Base-by-base conservation (phyloP, 2,113 vertebrate species). In the Spea bombifrons region DNA sequence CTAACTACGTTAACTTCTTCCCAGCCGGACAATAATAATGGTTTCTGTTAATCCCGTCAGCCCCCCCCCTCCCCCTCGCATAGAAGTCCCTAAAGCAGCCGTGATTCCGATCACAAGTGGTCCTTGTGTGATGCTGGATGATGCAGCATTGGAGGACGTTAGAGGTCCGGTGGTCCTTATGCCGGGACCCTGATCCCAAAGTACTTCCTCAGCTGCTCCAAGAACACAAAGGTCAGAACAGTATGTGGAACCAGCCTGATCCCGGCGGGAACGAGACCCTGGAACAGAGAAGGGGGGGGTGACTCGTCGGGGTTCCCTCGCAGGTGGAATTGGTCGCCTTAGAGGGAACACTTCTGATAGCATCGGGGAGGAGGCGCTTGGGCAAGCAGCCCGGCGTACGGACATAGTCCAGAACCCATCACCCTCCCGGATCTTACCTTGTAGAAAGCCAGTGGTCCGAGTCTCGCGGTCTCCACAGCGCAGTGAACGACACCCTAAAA, bases 361-460 rank as follows among this genome's bases (percentile, higher is more conserved):
- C n/a, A n/a, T n/a, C 30, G 30, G 30, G 30, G 30, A 30, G 30
- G 30, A 30, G 30, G 30, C 30, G 30, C 30, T 30, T 30, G 30
- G 30, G 30, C 30, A 30, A 30, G 30, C 30, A 30, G 30, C 30
- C 30, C 30, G 30, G 30, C 1, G 30, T 30, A 30, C 30, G 30
- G 30, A 30, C 30, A 30, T 30, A 30, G 30, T 2, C 30, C 30
- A 30, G 30, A 52, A n/a, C 13, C 53, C 4, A 43, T 7, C 5
- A 2, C 12, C 12, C 10, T 65, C 4, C 4, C 0, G n/a, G 17
- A 66, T 5, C 13, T 82, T 81, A 98, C 97, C 96, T 98, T 99
- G 84, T 96, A 99, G 83, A 99, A 99, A 48, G 95, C 97, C 48
- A 93, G 76, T 0, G 97, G 97, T 72, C 97, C 97, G 0, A 98